Percentiles rank a stretch among this genome's conserved stretches.
Conservation (phyloP, 2,888 invertebrate species). For the Muschampia plurimacula region DNA sequence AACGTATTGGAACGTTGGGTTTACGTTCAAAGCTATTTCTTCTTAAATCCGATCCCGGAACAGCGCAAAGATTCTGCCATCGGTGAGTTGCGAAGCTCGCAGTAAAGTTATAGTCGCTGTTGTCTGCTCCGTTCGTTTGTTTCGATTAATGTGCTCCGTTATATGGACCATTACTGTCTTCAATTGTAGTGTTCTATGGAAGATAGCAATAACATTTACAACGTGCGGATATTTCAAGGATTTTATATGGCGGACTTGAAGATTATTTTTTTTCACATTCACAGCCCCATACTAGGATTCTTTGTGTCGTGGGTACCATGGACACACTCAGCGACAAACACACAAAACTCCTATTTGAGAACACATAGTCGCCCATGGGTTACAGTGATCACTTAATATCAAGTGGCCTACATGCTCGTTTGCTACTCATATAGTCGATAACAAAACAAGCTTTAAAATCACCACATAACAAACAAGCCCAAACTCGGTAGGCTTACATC, state of each 20-base stretch:
- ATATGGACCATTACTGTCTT: constrained; percentile 31
- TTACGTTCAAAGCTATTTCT: constrained; percentile 13
- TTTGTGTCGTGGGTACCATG: no score
- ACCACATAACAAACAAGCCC: no score
- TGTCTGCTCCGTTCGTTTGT: constrained; percentile 33
- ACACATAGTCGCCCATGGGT: no score
- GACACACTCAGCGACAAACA: no score
- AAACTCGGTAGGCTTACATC: no score
- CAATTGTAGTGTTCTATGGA: constrained; percentile 30
- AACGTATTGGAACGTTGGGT: background rate
- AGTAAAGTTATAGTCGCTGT: constrained; percentile 24
- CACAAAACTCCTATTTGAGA: no score
- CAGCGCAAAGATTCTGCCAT: constrained; percentile 6
- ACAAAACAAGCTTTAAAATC: no score
- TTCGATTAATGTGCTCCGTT: constrained; percentile 35
- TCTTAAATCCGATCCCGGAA: constrained; percentile 4
- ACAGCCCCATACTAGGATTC: no score
- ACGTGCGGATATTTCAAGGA: constrained; percentile 3
- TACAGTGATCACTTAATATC: no score
- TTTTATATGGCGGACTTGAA: constrained; percentile 4
- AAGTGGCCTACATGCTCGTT: no score
- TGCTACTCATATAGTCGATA: no score
- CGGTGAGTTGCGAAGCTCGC: constrained; percentile 22
- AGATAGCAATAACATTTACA: constrained; percentile 33
- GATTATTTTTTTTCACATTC: background rate